Conservation (phyloP, 2,888 invertebrate genomes). For the Elmis aenea region DNA sequence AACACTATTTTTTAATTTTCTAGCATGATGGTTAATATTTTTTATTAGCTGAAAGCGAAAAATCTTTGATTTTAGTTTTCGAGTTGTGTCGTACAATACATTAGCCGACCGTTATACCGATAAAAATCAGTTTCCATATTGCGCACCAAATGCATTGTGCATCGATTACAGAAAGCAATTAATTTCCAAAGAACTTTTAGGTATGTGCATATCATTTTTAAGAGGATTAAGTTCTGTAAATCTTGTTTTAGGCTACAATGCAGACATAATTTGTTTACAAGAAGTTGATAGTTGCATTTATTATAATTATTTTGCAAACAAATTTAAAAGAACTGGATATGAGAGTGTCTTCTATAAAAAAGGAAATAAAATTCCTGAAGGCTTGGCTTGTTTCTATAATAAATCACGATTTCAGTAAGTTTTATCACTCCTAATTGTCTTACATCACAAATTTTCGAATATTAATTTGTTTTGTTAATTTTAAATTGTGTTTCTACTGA, state of each 20-base stretch:
- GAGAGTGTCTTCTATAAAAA: constrained; percentile 65
- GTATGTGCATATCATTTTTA: constrained; percentile 8
- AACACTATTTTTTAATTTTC: too few species aligned
- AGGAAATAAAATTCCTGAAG: constrained; percentile 71
- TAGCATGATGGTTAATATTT: too few species aligned
- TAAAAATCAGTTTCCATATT: constrained; percentile 69
- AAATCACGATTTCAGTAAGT: constrained; percentile 62
- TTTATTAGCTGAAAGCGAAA: too few species aligned
- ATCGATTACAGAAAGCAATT: constrained; percentile 82
- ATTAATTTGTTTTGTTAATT: constrained; percentile 2
- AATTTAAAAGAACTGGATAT: constrained; percentile 54
- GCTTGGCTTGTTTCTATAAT: constrained; percentile 74
- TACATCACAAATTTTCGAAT: constrained; percentile 1
- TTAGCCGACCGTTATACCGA: constrained; percentile 80
- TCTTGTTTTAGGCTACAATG: constrained; percentile 69
- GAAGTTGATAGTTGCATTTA: constrained; percentile 85
- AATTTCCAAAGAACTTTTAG: constrained; percentile 62
- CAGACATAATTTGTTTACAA: constrained; percentile 87
- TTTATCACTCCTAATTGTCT: constrained; percentile 3
- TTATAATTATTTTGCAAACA: constrained; percentile 58
- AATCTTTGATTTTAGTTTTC: constrained; percentile 50
- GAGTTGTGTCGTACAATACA: constrained; percentile 81
- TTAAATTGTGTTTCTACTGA: constrained; percentile 1
- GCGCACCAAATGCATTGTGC: constrained; percentile 69
- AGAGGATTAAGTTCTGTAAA: neutral